Base-by-base conservation (phyloP, 2,888 invertebrate species). In the Pycnomerus fuliginosus region DNA sequence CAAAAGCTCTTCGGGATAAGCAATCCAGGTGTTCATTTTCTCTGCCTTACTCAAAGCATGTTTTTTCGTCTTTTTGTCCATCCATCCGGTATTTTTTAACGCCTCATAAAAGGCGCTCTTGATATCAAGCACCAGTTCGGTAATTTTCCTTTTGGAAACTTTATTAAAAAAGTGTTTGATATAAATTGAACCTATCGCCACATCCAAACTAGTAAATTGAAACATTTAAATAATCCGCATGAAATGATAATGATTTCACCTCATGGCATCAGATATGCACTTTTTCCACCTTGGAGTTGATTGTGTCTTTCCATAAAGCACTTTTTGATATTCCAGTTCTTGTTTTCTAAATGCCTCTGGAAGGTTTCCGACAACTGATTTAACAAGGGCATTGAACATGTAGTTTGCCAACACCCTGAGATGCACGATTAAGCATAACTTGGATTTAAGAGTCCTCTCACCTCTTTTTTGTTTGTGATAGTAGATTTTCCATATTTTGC, bases 1-100 rank as follows among this genome's bases (percentile, higher is more conserved):
- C 11, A 44, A 12, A 8, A 48, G 13, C 15, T 48, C 43, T 2
- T 48, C 44, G 1, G 48, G 44, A 34, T 48, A 48, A 13, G 27
- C 48, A 7, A 48, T 48, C 13, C 34, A 22, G 11, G 48, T 22
- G n/a, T 20, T 34, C 48, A 57, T 48, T 8, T 45, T 49, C 15
- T 42, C 43, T 2, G 58, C 44, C 52, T 63, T 61, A 2, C 31
- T 17, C 3, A 57, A 16, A 3, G 56, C 54, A 4, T 47, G 38
- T 3, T 46, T 45, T 44, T 55, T 60, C n/a, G 54, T 58, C 38
- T 47, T 49, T 3, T 47, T 43, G 33, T 59, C 56, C 54, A 60
- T 53, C 61, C 60, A 63, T 17, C 48, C 55, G 0, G 53, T 40
- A 12, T 37, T 35, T 39, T 50, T 50, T 15, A 63, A 40, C n/a